A percentile compares a stretch with the other conserved stretches of the same genome.
Evolutionary conservation across 2,113 vertebrate genomes (phyloP).

Genomic region (Caloenas nicobarica): DNA sequence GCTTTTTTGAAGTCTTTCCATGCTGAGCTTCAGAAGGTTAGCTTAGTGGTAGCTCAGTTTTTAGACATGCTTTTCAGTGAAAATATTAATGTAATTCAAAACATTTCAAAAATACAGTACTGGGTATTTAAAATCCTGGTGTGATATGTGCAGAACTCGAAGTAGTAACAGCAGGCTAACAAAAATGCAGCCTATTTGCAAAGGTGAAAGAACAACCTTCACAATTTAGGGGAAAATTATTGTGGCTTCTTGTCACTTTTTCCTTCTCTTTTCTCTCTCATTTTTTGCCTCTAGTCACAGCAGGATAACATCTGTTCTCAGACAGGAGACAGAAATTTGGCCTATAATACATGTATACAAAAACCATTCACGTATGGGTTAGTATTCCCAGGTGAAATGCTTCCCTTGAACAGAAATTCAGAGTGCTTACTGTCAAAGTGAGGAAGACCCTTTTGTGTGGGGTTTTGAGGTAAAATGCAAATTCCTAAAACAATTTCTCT

Average conservation of each 20-base stretch:
- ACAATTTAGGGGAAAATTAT: background rate
- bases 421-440: background rate
- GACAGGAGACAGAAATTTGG: background rate
- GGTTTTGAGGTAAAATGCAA: conserved; percentile 1
- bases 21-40: background rate
- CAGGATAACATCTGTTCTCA: background rate
- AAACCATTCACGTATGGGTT: background rate
- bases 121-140: conserved; percentile 14
- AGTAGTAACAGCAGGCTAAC: background rate
- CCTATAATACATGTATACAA: background rate
- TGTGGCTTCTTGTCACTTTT: conserved; percentile 4
- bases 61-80: background rate
- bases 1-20: background rate
- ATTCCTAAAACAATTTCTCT: background rate
- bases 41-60: background rate
- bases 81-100: conserved; percentile 44
- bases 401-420: background rate
- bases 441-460: background rate
- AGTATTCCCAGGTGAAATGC: background rate
- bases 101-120: background rate
- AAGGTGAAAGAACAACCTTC: conserved; percentile 27
- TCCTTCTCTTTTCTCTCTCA: background rate
- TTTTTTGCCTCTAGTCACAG: conserved; percentile 8
- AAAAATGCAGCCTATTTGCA: conserved; percentile 13
- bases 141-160: background rate